Evolutionary conservation across 2,113 vertebrate species (phyloP), one percentile per base, ranked within the genome.

Genomic region (Zosterops pallidus): DNA sequence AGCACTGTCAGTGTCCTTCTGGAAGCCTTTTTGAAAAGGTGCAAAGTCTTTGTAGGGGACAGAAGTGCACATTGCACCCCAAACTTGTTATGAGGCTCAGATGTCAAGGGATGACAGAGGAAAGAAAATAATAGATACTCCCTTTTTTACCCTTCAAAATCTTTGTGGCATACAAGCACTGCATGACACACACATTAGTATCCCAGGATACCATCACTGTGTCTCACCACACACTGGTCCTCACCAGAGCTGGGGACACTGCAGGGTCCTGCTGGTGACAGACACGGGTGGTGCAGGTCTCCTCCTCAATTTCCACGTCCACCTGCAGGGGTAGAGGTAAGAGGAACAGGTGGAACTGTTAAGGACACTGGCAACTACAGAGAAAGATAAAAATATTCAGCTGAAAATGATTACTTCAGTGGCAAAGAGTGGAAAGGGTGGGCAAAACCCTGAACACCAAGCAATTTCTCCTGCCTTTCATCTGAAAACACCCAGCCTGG

Each of bases 181-280:
- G 50, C 9, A 3, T 25, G n/a, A 28, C 1, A 0, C n/a, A 21
- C 3, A 11, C 1, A 0, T 75, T 15, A 23, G 9, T 14, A 13
- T 68, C 42, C 9, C 47, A 52, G 79, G 52, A 74, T 4, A 39
- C 22, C 71, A 31, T 37, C 52, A 7, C 22, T 55, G 29, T n/a
- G 83, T 26, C 49, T 86, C 53, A 72, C 33, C 65, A 50, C 20
- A 31, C 3, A 1, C 16, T 9, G 56, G 41, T 57, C n/a, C 55
- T 85, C 39, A 35, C 4, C 35, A 52, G 76, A 59, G 62, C 53
- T 72, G 53, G 49, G 53, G 42, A 24, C 80, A 33, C 19, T 20
- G 23, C 3, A 0, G 70, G 28, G 25, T 87, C 41, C 60, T 2
- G 8, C 55, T 55, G 68, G 64, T n/a, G 49, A 6, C 3, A 57